Conservation (phyloP, 2,113 vertebrate species). For the Rafetus swinhoei region DNA sequence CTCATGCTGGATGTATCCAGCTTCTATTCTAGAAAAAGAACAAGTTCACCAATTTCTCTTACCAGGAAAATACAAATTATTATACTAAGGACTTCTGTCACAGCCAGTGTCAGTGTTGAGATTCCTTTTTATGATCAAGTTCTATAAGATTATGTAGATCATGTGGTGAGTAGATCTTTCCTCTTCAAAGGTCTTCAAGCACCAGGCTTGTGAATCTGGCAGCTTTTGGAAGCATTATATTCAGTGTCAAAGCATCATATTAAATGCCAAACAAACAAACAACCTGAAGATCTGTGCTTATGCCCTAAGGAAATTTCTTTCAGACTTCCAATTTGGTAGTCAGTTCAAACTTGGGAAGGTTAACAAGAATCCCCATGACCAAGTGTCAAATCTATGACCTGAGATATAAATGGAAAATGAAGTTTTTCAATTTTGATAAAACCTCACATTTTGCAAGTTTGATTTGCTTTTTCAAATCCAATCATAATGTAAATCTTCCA, state of each 20-base stretch:
- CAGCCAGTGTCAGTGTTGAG: background rate
- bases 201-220: background rate
- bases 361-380: background rate
- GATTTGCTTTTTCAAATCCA: background rate
- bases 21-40: background rate
- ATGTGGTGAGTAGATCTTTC: background rate
- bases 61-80: background rate
- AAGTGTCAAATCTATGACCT: background rate
- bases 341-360: background rate
- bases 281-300: accelerated
- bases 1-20: background rate
- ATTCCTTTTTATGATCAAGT: background rate
- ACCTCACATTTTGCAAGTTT: background rate
- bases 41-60: background rate
- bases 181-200: background rate
- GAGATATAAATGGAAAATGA: accelerated
- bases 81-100: background rate
- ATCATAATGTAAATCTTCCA: background rate
- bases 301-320: accelerated
- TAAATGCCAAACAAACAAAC: background rate
- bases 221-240: background rate
- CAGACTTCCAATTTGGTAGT: background rate
- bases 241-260: background rate
- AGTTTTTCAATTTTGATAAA: background rate
- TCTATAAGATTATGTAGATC: background rate